These are phyloP conservation scores for Antheraea yamamai DNA, from an alignment of 2,888 invertebrate genomes.

Conservation along the genomic window DNA sequence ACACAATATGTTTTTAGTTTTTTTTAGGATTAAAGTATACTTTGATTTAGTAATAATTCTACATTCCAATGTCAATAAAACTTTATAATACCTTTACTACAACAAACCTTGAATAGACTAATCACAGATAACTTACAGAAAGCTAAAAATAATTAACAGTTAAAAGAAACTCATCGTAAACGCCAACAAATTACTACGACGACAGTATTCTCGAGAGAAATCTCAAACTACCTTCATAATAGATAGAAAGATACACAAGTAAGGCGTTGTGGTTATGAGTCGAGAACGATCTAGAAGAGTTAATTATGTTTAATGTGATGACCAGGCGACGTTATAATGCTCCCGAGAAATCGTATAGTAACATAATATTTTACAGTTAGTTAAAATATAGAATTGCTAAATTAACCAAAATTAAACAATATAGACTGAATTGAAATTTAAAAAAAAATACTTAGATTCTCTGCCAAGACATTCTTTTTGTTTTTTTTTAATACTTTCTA, in stretches of 20 bases:
- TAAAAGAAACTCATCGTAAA: conserved; percentile 23
- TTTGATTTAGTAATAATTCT: no score
- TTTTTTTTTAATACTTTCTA: no score
- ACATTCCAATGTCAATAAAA: background rate
- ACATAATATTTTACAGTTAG: background rate
- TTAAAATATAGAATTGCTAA: background rate
- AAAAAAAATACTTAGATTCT: background rate
- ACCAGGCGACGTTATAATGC: background rate
- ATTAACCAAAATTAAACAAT: background rate
- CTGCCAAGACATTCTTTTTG: no score
- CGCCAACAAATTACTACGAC: conserved; percentile 60
- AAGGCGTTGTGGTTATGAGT: conserved; percentile 76
- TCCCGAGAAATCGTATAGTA: background rate
- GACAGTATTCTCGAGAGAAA: conserved; percentile 64
- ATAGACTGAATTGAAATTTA: background rate
- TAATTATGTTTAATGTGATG: conserved; percentile 41
- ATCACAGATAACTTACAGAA: conserved; percentile 25
- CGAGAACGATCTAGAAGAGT: conserved; percentile 66
- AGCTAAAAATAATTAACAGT: conserved; percentile 37
- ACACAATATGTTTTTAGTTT: no score
- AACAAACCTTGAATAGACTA: conserved; percentile 40
- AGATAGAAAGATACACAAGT: conserved; percentile 81
- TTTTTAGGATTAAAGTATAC: no score
- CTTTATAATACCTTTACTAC: background rate
- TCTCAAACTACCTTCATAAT: conserved; percentile 67